A percentile compares a stretch with the other conserved stretches of the same genome.
Conservation (phyloP, 2,888 invertebrate species). For the Sinotaia quadrata region DNA sequence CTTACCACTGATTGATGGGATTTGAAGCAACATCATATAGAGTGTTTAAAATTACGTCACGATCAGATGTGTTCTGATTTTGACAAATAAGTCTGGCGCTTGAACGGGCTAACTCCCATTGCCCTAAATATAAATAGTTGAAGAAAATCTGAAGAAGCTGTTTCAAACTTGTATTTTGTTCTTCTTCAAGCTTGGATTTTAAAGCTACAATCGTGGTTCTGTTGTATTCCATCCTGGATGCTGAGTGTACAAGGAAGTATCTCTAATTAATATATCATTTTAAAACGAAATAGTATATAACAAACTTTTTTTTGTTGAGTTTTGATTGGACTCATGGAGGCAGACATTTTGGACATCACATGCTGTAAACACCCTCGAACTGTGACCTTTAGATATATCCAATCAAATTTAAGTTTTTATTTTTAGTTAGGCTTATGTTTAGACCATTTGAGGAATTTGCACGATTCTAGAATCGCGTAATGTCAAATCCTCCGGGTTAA, state of each 20-base stretch:
- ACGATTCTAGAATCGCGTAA: no score
- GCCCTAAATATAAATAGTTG: slow-evolving; percentile 65
- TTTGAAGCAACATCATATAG: slow-evolving; percentile 53
- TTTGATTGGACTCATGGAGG: slow-evolving; percentile 28
- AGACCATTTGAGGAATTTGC: no score
- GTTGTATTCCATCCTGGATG: slow-evolving; percentile 24
- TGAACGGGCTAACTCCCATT: slow-evolving; percentile 67
- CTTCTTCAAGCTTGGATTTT: slow-evolving; percentile 26
- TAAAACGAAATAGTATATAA: no score
- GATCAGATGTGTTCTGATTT: slow-evolving; percentile 2
- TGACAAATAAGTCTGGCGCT: slow-evolving; percentile 23
- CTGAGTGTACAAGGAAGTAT: no score
- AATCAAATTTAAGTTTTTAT: slow-evolving; percentile 10
- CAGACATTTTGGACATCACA: slow-evolving; percentile 41
- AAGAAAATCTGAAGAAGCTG: slow-evolving; percentile 59
- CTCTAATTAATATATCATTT: no score
- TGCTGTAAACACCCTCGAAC: slow-evolving; percentile 26
- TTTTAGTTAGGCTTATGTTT: no score
- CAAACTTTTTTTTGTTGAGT: no score
- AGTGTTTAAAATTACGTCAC: slow-evolving; percentile 44
- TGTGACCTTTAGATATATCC: slow-evolving; percentile 18
- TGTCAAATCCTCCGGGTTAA: no score
- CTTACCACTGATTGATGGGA: slow-evolving; percentile 61
- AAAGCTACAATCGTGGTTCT: slow-evolving; percentile 4
- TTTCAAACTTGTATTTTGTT: slow-evolving; percentile 34